Percentiles rank a stretch among this genome's conserved stretches.
These are phyloP conservation scores for Drosophila truncata DNA, from an alignment of 1,140 invertebrate species.

Conservation along the genomic window DNA sequence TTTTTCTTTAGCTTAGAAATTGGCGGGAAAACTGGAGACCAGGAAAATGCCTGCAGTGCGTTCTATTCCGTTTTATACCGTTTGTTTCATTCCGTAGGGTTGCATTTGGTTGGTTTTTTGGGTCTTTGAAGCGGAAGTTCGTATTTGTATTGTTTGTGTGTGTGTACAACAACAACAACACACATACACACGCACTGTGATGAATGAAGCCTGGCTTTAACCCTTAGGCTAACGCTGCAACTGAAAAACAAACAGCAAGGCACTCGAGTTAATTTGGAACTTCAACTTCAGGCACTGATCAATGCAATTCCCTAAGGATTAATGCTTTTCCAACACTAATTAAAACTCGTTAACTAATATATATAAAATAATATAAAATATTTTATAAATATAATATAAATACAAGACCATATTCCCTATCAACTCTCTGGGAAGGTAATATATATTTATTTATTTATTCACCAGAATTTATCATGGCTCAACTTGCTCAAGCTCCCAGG, in stretches of 20 bases:
- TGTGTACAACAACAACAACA: conserved; percentile 5
- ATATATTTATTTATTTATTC: conserved; percentile 64
- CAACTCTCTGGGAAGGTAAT: background rate
- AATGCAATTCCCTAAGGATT: background rate
- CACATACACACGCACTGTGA: conserved; percentile 2
- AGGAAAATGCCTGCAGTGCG: conserved; percentile 23
- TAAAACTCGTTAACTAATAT: background rate
- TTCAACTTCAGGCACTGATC: conserved; percentile 15
- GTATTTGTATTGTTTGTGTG: conserved; percentile 7
- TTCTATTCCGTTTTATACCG: background rate
- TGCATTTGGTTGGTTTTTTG: conserved; percentile 38
- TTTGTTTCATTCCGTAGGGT: background rate
- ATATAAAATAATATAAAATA: background rate
- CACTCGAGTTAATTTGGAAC: conserved; percentile 7
- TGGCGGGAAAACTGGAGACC: conserved; percentile 12
- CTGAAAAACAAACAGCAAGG: conserved; percentile 12
- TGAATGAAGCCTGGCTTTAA: conserved; percentile 26
- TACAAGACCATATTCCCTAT: background rate
- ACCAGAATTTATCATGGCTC: conserved; percentile 37
- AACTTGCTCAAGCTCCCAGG: background rate
- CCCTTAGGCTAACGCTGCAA: conserved; percentile 12
- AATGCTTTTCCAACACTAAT: background rate
- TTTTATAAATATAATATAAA: background rate
- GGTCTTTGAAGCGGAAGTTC: conserved; percentile 31
- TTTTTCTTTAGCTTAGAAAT: conserved; percentile 1